Percentiles rank a stretch among this genome's conserved stretches.
Evolutionary conservation across 2,888 invertebrate species (phyloP).

Genomic region (Deroplatys truncata): DNA sequence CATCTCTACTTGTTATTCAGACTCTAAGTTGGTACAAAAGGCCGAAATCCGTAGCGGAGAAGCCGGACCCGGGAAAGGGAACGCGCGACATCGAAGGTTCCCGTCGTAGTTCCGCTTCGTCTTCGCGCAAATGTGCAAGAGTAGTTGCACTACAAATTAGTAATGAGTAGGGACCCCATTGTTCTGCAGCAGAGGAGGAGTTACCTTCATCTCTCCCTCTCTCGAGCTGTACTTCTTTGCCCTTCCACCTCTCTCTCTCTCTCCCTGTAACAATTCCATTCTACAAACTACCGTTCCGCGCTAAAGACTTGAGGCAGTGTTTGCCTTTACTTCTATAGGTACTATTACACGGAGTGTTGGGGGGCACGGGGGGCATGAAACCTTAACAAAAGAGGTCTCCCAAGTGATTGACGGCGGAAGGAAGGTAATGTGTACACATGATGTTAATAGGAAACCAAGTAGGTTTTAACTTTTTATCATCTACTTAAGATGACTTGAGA

Average conservation of each 20-base stretch:
- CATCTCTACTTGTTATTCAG: constrained; percentile 27
- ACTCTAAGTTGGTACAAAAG: constrained; percentile 28
- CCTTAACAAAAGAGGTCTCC: background rate
- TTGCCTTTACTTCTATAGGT: background rate
- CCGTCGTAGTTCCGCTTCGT: too few species aligned
- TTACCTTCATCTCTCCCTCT: background rate
- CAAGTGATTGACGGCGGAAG: background rate
- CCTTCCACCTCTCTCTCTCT: too few species aligned
- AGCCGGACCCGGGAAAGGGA: background rate
- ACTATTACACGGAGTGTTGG: too few species aligned
- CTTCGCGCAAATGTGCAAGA: background rate
- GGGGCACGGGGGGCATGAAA: too few species aligned
- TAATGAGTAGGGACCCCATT: constrained; percentile 8
- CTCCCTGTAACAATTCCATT: background rate
- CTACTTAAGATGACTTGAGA: background rate
- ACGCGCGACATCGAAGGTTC: background rate
- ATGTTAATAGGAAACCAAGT: background rate
- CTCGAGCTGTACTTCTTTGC: too few species aligned
- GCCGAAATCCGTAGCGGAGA: background rate
- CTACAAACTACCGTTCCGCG: background rate
- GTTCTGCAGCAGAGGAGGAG: background rate
- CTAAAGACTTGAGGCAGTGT: constrained; percentile 1
- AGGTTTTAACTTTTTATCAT: background rate
- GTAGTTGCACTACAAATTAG: constrained; percentile 19
- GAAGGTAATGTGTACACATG: background rate